A percentile compares a stretch with the other conserved stretches of the same genome.
phyloP scores from a whole-genome alignment of 2,797 vertebrate genomes.

The Cheirogaleus major region DNA sequence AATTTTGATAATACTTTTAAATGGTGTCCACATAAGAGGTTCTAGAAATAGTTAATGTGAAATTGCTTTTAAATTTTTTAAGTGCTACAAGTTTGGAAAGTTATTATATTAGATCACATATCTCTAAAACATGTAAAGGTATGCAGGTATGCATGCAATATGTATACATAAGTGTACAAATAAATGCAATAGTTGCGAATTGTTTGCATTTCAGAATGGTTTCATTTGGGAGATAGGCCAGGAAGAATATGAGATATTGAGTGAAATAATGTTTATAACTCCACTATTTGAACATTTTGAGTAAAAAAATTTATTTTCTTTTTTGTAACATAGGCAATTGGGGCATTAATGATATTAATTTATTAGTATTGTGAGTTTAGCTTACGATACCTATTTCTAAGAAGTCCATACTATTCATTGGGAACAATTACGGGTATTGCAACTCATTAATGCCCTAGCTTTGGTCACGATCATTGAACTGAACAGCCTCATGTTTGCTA shows the following conservation, averaged over 20 bases:
- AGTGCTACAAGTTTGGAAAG: not conserved
- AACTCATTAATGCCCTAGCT: not conserved
- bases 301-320: not conserved
- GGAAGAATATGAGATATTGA: not conserved
- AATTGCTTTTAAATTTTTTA: not conserved
- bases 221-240: not conserved
- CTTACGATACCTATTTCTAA: not conserved
- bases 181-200: not conserved
- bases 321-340: not conserved
- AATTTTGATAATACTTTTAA: not conserved
- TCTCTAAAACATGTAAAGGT: not conserved
- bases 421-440: not conserved
- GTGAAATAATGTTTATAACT: not conserved
- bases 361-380: not conserved
- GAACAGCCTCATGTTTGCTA: not conserved
- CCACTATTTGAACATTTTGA: not conserved
- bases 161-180: not conserved
- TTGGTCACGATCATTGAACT: not conserved
- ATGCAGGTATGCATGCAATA: too few species aligned
- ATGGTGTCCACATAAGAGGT: not conserved
- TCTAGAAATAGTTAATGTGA: not conserved
- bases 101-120: not conserved
- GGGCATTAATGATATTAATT: not conserved
- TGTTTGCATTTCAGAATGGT: not conserved
- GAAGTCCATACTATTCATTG: not conserved